Conservation (phyloP, 2,888 invertebrate species). For the Stegophylla sp. region DNA sequence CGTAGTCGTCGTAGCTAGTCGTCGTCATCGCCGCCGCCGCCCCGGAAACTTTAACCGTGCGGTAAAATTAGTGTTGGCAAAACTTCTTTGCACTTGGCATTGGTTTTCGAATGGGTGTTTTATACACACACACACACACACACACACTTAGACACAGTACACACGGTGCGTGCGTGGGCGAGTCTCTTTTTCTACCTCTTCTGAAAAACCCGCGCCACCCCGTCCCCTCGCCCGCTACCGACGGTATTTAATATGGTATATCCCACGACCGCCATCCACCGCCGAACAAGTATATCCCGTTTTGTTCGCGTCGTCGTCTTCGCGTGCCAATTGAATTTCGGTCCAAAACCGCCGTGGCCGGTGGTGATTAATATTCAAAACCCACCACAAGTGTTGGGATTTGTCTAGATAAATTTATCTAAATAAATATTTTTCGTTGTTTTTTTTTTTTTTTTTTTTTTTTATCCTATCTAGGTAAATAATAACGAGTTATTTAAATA, state of each 20-base stretch:
- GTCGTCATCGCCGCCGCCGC: background rate
- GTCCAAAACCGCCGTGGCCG: conserved; percentile 21
- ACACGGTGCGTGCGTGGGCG: background rate
- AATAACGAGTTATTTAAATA: too few relatives aligned
- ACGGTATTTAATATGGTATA: conserved; percentile 4
- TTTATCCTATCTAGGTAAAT: too few relatives aligned
- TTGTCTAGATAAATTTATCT: too few relatives aligned
- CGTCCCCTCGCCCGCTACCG: background rate
- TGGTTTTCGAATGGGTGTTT: conserved; percentile 40
- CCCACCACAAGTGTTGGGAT: too few relatives aligned
- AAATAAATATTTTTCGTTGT: too few relatives aligned
- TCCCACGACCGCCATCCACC: background rate
- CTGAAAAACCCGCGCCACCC: too few relatives aligned
- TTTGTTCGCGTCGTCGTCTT: background rate
- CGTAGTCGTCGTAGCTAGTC: background rate
- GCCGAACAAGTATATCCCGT: conserved; percentile 12
- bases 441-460: too few relatives aligned
- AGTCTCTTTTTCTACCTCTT: conserved; percentile 40
- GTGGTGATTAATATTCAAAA: conserved; percentile 43
- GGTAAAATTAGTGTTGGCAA: conserved; percentile 43
- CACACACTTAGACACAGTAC: too few relatives aligned
- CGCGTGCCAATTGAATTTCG: conserved; percentile 52
- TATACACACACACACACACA: conserved; percentile 6
- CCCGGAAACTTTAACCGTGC: conserved; percentile 47
- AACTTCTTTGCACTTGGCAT: conserved; percentile 54